A percentile compares a stretch with the other conserved stretches of the same genome.
Conservation (phyloP, 2,888 invertebrate species). For the Seira ritae region DNA sequence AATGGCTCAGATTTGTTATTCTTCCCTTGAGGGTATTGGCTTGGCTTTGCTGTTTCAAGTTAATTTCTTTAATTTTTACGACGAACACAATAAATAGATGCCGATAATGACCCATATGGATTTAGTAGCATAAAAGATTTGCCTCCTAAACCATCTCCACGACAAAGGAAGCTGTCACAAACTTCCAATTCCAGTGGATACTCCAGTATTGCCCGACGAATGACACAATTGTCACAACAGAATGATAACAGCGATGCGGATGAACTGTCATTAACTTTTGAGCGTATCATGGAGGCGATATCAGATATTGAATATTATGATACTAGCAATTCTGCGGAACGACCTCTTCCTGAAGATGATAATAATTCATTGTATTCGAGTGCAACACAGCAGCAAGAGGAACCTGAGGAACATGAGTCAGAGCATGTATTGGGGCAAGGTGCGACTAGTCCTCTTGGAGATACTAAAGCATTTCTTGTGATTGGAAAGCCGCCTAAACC, state of each 20-base stretch:
- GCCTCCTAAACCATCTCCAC: slow-evolving; percentile 47
- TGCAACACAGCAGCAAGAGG: too few relatives aligned
- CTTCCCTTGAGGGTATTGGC: too few relatives aligned
- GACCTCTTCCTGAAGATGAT: too few relatives aligned
- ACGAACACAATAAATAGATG: too few relatives aligned
- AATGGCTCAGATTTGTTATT: too few relatives aligned
- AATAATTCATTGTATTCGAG: too few relatives aligned
- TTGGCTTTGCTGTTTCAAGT: slow-evolving; percentile 5
- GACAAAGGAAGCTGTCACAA: slow-evolving; percentile 28
- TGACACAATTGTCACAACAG: not conserved
- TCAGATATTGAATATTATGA: slow-evolving; percentile 61
- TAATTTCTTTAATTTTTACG: too few relatives aligned
- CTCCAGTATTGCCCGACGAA: not conserved
- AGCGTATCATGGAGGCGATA: slow-evolving; percentile 69
- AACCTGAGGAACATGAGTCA: too few relatives aligned
- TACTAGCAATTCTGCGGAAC: too few relatives aligned
- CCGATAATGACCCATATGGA: too few relatives aligned
- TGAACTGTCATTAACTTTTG: slow-evolving; percentile 69
- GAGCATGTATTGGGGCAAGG: not conserved
- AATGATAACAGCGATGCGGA: slow-evolving; percentile 35
- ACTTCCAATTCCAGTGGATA: not conserved
- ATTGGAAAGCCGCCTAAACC: slow-evolving; percentile 46
- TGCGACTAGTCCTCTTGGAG: slow-evolving; percentile 11
- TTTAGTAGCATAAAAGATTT: too few relatives aligned
- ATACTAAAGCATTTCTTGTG: not conserved